phyloP scores from a whole-genome alignment of 1,140 invertebrate genomes.

The Ridgeia piscesae region DNA sequence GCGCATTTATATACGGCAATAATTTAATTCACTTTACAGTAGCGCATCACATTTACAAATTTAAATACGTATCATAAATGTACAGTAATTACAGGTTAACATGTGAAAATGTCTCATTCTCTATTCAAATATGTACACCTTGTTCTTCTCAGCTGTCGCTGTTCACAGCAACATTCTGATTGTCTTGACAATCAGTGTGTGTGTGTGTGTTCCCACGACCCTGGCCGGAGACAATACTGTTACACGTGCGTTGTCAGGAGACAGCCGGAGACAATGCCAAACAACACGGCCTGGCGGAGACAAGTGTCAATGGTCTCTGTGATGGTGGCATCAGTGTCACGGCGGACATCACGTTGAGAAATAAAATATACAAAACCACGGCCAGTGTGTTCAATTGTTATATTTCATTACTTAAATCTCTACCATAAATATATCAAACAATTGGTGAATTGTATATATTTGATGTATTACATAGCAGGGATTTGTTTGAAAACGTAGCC shows the following conservation, averaged over 20 bases:
- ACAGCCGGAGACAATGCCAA: background rate
- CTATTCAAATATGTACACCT: conserved; percentile 6
- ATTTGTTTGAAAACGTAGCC: background rate
- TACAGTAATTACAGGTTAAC: background rate
- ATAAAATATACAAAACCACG: background rate
- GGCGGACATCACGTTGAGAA: background rate
- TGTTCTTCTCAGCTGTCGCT: background rate
- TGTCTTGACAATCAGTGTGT: background rate
- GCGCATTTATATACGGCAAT: background rate
- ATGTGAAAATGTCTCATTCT: background rate
- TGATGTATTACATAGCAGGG: no score
- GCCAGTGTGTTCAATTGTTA: background rate
- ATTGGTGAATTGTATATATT: no score
- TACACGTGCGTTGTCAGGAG: background rate
- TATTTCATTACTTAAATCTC: background rate
- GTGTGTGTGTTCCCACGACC: background rate
- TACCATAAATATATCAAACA: background rate
- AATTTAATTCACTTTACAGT: background rate
- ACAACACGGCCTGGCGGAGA: background rate
- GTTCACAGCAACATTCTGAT: background rate
- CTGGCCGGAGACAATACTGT: background rate
- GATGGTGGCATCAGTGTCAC: background rate
- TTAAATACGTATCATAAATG: conserved; percentile 1
- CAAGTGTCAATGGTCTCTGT: background rate
- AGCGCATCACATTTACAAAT: conserved; percentile 5